Conservation (phyloP, 2,113 vertebrate species). For the Empidonax alnorum region DNA sequence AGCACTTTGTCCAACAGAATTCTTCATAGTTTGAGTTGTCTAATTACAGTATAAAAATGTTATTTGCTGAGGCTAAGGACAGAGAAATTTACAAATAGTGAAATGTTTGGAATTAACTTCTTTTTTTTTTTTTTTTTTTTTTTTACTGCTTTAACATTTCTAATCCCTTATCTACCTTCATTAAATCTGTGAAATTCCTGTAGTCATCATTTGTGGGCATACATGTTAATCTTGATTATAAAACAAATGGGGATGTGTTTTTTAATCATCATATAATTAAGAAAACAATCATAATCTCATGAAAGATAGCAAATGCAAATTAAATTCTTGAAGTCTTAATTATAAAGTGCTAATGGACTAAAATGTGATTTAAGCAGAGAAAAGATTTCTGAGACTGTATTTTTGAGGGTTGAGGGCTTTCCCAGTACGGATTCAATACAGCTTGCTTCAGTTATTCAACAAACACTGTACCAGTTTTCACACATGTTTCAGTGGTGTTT, state of each 20-base stretch:
- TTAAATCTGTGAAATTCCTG: not conserved
- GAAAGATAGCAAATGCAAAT: constrained; percentile 18
- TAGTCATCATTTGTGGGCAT: not conserved
- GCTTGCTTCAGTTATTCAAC: not conserved
- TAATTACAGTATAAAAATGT: not conserved
- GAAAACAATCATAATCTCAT: not conserved
- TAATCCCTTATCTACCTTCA: not conserved
- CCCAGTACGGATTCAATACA: accelerated
- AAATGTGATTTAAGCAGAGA: not conserved
- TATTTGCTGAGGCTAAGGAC: not conserved
- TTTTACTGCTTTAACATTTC: not conserved
- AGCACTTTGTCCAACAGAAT: not conserved
- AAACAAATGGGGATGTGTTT: not conserved
- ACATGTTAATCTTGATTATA: not conserved
- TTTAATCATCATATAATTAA: constrained; percentile 3
- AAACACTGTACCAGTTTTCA: not conserved
- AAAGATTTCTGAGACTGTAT: not conserved
- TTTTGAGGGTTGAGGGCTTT: not conserved
- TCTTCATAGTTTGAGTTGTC: not conserved
- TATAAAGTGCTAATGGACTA: not conserved
- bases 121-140: not conserved
- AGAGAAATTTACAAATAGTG: not conserved
- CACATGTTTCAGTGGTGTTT: not conserved
- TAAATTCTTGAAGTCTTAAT: not conserved
- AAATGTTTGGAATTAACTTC: not conserved